Conservation (phyloP, 1,140 invertebrate genomes). For the Dolichoris vasculosae region DNA sequence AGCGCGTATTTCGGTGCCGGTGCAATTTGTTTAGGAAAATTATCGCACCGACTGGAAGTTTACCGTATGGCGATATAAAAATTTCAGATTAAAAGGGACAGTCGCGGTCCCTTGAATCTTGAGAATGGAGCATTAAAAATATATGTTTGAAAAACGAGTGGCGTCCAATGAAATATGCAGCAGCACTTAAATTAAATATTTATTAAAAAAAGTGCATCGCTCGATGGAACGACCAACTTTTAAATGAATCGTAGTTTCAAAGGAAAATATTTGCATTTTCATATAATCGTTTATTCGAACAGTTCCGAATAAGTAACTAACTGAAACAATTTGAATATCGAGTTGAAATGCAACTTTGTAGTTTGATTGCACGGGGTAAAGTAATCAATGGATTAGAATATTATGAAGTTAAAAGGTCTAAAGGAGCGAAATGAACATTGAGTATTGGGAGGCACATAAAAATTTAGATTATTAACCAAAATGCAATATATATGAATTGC, state of each 20-base stretch:
- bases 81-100: too few relatives aligned
- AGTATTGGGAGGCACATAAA: background rate
- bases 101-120: background rate
- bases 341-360: background rate
- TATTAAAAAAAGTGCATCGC: background rate
- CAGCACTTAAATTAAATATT: background rate
- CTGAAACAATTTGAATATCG: background rate
- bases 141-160: background rate
- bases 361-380: background rate
- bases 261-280: constrained; percentile 9
- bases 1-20: too few relatives aligned
- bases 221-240: background rate
- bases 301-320: background rate
- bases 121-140: background rate
- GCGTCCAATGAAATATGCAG: background rate
- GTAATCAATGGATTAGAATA: constrained; percentile 7
- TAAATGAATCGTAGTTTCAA: background rate
- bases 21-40: too few relatives aligned
- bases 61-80: too few relatives aligned
- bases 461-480: background rate
- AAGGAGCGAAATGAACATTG: background rate
- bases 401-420: background rate
- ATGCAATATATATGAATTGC: background rate
- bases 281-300: background rate
- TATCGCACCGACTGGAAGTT: too few relatives aligned